These are phyloP conservation scores for Opisthograptis luteolata DNA, from an alignment of 2,888 invertebrate genomes.

Conservation along the genomic window DNA sequence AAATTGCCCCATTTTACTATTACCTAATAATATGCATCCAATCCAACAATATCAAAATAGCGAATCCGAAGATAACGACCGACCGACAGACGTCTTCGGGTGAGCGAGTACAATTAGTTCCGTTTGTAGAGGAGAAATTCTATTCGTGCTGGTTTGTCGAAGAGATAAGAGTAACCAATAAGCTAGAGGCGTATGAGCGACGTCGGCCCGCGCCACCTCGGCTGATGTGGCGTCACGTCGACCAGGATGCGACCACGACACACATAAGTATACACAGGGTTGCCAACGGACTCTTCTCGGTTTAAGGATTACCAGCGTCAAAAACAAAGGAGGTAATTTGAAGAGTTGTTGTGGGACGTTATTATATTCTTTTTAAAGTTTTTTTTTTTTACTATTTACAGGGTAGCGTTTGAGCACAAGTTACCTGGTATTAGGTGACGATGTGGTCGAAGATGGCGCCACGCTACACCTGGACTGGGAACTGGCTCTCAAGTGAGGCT, in stretches of 20 bases:
- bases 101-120: slow-evolving; percentile 61
- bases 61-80: slow-evolving; percentile 32
- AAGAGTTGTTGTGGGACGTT: too few species aligned
- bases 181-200: slow-evolving; percentile 62
- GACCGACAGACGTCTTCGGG: slow-evolving; percentile 41
- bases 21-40: too few species aligned
- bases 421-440: too few species aligned
- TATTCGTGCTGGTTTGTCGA: slow-evolving; percentile 65
- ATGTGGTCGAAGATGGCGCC: too few species aligned
- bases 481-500: too few species aligned
- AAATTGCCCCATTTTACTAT: neutral
- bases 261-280: slow-evolving; percentile 56
- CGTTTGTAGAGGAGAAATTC: slow-evolving; percentile 78
- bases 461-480: too few species aligned
- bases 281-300: too few species aligned
- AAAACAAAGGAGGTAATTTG: too few species aligned
- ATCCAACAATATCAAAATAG: slow-evolving; percentile 16
- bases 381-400: too few species aligned
- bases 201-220: slow-evolving; percentile 70
- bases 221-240: slow-evolving; percentile 74
- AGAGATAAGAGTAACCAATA: slow-evolving; percentile 78
- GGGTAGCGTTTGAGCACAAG: too few species aligned
- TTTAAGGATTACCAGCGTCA: too few species aligned
- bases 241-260: slow-evolving; percentile 78
- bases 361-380: too few species aligned